These are phyloP conservation scores for Sinocyclocheilus anophthalmus DNA, from an alignment of 2,113 vertebrate genomes.

Conservation along the genomic window DNA sequence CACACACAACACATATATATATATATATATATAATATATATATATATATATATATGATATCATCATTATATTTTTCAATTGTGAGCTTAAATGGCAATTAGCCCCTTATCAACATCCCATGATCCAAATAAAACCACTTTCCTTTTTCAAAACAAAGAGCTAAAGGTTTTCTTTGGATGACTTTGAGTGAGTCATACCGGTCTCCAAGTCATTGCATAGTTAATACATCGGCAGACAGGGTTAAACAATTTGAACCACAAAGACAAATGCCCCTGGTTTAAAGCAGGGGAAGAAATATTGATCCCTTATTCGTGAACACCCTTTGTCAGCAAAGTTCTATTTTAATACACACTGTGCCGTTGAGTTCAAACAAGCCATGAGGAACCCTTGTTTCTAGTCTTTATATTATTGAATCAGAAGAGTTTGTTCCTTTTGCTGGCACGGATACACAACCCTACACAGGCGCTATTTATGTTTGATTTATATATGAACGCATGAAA, in stretches of 20 bases:
- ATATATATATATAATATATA: too few relatives aligned
- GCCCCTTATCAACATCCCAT: neutral
- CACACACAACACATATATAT: too few relatives aligned
- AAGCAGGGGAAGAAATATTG: slow-evolving; percentile 64
- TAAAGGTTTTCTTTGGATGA: slow-evolving; percentile 2
- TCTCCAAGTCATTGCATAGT: slow-evolving; percentile 36
- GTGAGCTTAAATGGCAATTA: neutral
- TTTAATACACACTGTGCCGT: slow-evolving; percentile 65
- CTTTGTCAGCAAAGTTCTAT: slow-evolving; percentile 78
- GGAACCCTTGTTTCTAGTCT: slow-evolving; percentile 34
- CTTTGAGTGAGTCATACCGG: slow-evolving; percentile 12
- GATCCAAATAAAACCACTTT: neutral
- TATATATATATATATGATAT: too few relatives aligned
- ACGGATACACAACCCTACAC: slow-evolving; percentile 17
- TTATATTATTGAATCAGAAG: neutral
- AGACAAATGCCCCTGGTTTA: slow-evolving; percentile 62
- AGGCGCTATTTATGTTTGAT: neutral
- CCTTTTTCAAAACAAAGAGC: neutral
- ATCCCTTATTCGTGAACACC: slow-evolving; percentile 70
- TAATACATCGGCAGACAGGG: slow-evolving; percentile 51
- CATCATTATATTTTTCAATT: neutral
- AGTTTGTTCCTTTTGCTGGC: slow-evolving; percentile 12
- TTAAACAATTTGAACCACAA: slow-evolving; percentile 64
- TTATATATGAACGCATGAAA: slow-evolving; percentile 20
- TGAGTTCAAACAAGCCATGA: slow-evolving; percentile 69